These are phyloP conservation scores for Chrysocyon brachyurus DNA, from an alignment of 2,797 vertebrate genomes.

Conservation along the genomic window DNA sequence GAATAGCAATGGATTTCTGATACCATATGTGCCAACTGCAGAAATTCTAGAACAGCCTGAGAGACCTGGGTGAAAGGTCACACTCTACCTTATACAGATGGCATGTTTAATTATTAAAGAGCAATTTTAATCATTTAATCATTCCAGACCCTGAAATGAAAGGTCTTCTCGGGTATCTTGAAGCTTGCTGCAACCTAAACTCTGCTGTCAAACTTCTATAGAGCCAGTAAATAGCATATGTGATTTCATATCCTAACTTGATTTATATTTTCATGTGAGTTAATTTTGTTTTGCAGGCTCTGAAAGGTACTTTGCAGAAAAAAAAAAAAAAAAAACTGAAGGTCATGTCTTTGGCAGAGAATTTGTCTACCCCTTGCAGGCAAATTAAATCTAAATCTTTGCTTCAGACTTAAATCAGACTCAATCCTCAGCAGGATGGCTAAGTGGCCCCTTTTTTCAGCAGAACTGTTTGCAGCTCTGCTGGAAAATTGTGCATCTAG, in stretches of 20 bases:
- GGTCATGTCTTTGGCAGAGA: conserved; percentile 69
- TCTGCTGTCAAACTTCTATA: conserved; percentile 26
- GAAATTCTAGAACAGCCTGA: conserved; percentile 74
- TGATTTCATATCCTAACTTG: conserved; percentile 59
- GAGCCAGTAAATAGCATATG: conserved; percentile 68
- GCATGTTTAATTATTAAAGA: conserved; percentile 80
- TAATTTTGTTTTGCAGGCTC: conserved; percentile 68
- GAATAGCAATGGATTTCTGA: conserved; percentile 73
- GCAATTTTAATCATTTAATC: conserved; percentile 78
- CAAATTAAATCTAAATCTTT: conserved; percentile 76
- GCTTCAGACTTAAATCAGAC: conserved; percentile 51
- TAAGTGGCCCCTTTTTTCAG: neutral
- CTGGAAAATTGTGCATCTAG: conserved; percentile 33
- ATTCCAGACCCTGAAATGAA: conserved; percentile 71
- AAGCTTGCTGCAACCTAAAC: conserved; percentile 74
- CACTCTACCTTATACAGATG: conserved; percentile 75
- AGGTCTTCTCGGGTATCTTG: conserved; percentile 59
- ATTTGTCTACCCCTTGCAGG: conserved; percentile 33
- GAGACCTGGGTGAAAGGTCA: conserved; percentile 79
- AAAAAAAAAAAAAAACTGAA: neutral
- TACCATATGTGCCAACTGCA: conserved; percentile 69
- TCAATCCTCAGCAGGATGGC: conserved; percentile 64
- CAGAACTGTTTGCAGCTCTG: conserved; percentile 33
- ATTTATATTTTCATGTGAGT: conserved; percentile 68
- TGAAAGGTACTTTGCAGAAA: conserved; percentile 40